phyloP scores from a whole-genome alignment of 2,888 invertebrate genomes.

The Unio delphinus region DNA sequence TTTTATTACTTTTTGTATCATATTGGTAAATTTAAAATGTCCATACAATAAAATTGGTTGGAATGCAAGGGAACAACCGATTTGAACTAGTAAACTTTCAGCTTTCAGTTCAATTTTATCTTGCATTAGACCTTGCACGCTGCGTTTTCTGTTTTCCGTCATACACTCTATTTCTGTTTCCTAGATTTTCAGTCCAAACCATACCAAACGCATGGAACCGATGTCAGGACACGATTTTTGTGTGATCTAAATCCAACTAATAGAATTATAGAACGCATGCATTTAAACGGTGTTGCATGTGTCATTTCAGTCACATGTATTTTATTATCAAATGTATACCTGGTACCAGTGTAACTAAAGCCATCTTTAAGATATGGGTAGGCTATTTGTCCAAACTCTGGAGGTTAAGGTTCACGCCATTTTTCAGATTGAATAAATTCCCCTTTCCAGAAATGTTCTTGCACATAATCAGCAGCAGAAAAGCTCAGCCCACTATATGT shows the following conservation, averaged over 20 bases:
- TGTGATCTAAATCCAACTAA: neutral
- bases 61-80: neutral
- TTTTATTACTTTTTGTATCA: neutral
- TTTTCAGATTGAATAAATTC: too few species aligned
- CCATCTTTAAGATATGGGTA: too few species aligned
- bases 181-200: neutral
- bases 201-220: neutral
- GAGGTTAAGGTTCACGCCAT: too few species aligned
- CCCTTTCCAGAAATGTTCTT: too few species aligned
- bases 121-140: too few species aligned
- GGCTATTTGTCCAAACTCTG: rapidly evolving
- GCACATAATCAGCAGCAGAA: too few species aligned
- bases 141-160: too few species aligned
- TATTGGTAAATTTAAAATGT: neutral
- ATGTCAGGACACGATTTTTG: neutral
- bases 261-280: neutral
- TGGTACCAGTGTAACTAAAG: too few species aligned
- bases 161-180: neutral
- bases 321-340: neutral
- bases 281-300: neutral
- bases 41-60: neutral
- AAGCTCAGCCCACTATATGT: too few species aligned
- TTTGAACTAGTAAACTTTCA: too few species aligned
- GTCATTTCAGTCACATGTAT: neutral
- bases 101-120: too few species aligned